phyloP scores from a whole-genome alignment of 1,140 invertebrate species.

The Venturia canescens region DNA sequence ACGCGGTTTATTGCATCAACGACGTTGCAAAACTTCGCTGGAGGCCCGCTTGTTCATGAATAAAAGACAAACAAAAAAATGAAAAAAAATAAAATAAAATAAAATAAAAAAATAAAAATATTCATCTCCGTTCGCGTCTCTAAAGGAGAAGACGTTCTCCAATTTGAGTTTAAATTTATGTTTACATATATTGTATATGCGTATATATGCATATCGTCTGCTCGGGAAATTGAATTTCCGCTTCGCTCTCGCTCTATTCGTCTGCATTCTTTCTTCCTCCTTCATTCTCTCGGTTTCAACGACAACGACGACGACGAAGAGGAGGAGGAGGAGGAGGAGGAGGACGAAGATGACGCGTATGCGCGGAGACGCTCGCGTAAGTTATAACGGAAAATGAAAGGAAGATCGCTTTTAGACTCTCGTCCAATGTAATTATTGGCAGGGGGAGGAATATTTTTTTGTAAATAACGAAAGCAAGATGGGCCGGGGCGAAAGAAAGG shows the following conservation, averaged over 20 bases:
- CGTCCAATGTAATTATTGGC: neutral
- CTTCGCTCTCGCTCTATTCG: conserved; percentile 47
- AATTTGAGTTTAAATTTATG: neutral
- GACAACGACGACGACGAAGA: neutral
- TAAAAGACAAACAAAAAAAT: no score
- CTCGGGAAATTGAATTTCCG: conserved; percentile 56
- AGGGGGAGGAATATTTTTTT: no score
- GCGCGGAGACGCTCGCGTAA: neutral
- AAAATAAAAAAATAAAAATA: neutral
- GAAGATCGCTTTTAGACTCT: neutral
- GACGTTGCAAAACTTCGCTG: no score
- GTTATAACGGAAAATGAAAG: conserved; percentile 4
- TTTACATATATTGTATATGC: neutral
- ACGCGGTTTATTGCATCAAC: no score
- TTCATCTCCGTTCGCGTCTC: neutral
- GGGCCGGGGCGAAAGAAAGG: no score
- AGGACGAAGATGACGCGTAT: conserved; percentile 8
- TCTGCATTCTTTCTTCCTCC: conserved; percentile 45
- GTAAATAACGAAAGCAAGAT: no score
- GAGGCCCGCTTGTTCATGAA: no score
- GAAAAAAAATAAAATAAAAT: no score
- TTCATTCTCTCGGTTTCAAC: neutral
- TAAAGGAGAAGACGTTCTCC: neutral
- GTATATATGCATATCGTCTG: conserved; percentile 41
- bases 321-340: no score